phyloP scores from a whole-genome alignment of 2,888 invertebrate genomes.

The Drosophila limbata region DNA sequence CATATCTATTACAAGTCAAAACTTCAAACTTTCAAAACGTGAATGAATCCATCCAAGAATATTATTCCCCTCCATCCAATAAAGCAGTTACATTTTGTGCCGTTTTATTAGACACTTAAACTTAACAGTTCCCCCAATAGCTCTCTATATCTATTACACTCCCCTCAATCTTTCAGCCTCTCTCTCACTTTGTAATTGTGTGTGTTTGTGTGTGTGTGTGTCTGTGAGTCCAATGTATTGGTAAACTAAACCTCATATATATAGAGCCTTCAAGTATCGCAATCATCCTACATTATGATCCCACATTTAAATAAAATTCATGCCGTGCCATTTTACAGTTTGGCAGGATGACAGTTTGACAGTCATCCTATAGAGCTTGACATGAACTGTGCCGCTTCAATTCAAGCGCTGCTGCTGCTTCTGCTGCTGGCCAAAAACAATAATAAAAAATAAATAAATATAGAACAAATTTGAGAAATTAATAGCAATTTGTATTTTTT shows the following conservation, averaged over 20 bases:
- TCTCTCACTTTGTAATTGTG: slow-evolving; percentile 33
- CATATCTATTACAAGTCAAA: slow-evolving; percentile 56
- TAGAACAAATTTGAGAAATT: not conserved
- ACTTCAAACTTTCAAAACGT: slow-evolving; percentile 19
- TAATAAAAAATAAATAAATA: slow-evolving; percentile 8
- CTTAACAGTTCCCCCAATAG: slow-evolving; percentile 10
- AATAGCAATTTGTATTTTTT: slow-evolving; percentile 16
- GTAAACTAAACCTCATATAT: slow-evolving; percentile 39
- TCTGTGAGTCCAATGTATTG: slow-evolving; percentile 41
- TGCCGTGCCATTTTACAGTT: slow-evolving; percentile 36
- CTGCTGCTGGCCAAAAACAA: slow-evolving; percentile 39
- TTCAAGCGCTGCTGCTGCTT: slow-evolving; percentile 41
- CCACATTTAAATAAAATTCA: slow-evolving; percentile 14
- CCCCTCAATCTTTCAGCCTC: slow-evolving; percentile 8
- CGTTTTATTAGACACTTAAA: slow-evolving; percentile 41
- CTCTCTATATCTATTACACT: slow-evolving; percentile 11
- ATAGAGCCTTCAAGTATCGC: slow-evolving; percentile 32
- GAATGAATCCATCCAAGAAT: slow-evolving; percentile 50
- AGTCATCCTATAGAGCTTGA: slow-evolving; percentile 45
- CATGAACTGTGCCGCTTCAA: slow-evolving; percentile 44
- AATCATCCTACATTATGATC: slow-evolving; percentile 31
- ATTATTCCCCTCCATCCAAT: slow-evolving; percentile 15
- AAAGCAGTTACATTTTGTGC: slow-evolving; percentile 46
- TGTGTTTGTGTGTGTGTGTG: slow-evolving; percentile 37
- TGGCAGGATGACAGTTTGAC: slow-evolving; percentile 45